Evolutionary conservation across 2,113 vertebrate species (phyloP), one percentile per base, ranked within the genome.

Genomic region (Rattus norvegicus): DNA sequence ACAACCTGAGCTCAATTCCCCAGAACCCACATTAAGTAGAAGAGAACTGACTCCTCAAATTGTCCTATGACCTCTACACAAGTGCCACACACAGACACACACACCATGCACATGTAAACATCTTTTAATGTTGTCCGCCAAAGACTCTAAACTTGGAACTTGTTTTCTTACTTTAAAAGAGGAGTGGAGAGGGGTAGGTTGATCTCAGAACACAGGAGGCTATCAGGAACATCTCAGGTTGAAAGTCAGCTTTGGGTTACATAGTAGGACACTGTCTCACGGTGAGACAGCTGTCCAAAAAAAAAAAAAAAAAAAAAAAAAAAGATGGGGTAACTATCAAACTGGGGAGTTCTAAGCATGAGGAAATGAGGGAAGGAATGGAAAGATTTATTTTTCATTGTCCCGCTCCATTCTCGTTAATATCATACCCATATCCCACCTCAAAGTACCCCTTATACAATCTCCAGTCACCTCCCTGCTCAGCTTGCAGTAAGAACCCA

Each of bases 141-240:
- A 90, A 65, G 80, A 39, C 75, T 96, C 67, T 92, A 30, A 95
- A 69, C 47, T 73, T 81, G 61, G 83, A 69, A n/a, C 22, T 20
- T 96, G 36, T 92, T 96, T 83, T 84, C 39, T 43, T 73, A n/a
- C 65, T 69, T 52, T 39, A 80, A 65, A 79, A 43, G 52, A 28
- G 17, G 19, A 54, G 24, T n/a, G n/a, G 69, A 52, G 22, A 26
- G 10, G 22, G 79, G 11, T n/a, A 83, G 26, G 59, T 43, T 75
- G 70, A 73, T 59, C 1, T 9, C 24, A 43, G 54, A 36, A 72
- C 24, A 43, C 52, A 59, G 36, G 14, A 43, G 54, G 52, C 70
- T 76, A 39, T 89, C n/a, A 22, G 52, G 70, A 59, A 56, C 26
- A 72, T 26, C 33, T 72, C 49, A 72, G 33, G 52, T 56, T 61